A percentile compares a stretch with the other conserved stretches of the same genome.
These are phyloP conservation scores for Gila orcuttii DNA, from an alignment of 2,113 vertebrate species.

Conservation along the genomic window DNA sequence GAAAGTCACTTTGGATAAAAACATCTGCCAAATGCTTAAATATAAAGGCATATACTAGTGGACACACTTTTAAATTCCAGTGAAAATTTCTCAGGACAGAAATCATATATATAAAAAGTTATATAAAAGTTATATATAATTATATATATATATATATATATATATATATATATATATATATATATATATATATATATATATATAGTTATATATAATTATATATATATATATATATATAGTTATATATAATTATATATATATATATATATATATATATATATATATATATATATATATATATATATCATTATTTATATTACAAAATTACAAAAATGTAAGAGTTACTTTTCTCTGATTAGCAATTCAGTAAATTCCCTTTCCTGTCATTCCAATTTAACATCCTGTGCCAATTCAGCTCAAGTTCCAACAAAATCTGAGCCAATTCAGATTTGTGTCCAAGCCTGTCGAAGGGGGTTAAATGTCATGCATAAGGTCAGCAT, in stretches of 20 bases:
- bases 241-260: no score
- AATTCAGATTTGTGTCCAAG: not conserved
- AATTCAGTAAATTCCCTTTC: not conserved
- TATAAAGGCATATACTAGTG: not conserved
- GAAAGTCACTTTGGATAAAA: not conserved
- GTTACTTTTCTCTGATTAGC: not conserved
- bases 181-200: no score
- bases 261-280: no score
- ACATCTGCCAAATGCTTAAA: not conserved
- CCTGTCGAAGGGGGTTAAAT: not conserved
- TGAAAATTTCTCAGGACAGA: not conserved
- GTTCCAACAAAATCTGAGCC: not conserved
- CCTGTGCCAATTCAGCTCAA: not conserved
- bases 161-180: no score
- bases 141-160: no score
- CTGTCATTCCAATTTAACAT: not conserved
- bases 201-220: no score
- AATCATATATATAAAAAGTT: no score
- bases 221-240: no score
- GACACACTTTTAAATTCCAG: not conserved
- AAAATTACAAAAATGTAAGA: no score
- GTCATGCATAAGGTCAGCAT: conserved; percentile 9
- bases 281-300: no score
- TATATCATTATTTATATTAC: no score
- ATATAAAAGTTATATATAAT: no score